Evolutionary conservation across 2,888 invertebrate genomes (phyloP).

Genomic region (Diaphora mendica): DNA sequence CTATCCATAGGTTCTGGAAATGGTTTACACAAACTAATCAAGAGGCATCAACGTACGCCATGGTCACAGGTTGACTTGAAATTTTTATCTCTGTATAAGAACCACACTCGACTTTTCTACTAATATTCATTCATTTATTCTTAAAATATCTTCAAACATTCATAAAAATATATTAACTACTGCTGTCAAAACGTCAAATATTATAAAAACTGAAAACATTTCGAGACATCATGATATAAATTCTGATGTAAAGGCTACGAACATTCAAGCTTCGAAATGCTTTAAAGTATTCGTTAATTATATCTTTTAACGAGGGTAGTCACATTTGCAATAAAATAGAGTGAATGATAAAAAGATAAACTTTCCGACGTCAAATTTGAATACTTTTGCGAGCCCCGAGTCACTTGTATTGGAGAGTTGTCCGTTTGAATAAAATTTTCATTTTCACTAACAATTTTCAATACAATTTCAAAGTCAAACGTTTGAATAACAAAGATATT

Average conservation of each 20-base stretch:
- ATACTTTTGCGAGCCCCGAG: background rate
- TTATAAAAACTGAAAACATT: background rate
- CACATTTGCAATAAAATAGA: background rate
- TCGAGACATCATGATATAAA: background rate
- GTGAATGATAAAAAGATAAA: background rate
- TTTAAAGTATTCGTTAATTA: background rate
- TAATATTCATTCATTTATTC: no score
- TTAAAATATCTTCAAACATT: background rate
- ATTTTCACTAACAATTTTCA: slow-evolving; percentile 45
- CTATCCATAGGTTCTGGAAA: no score
- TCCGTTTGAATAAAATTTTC: slow-evolving; percentile 42
- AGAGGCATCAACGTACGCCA: no score
- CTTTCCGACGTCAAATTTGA: background rate
- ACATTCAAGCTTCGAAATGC: background rate
- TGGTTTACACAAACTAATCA: no score
- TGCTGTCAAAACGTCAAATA: background rate
- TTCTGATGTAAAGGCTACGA: background rate
- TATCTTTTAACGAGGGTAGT: background rate
- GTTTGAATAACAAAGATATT: background rate
- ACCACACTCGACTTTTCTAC: no score
- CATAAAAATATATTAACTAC: no score
- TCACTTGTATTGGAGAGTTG: background rate
- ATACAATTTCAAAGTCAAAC: slow-evolving; percentile 31
- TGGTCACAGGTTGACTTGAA: no score
- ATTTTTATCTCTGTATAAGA: no score